Evolutionary conservation across 2,888 invertebrate genomes (phyloP).

Genomic region (Kryphioiulus occultus): DNA sequence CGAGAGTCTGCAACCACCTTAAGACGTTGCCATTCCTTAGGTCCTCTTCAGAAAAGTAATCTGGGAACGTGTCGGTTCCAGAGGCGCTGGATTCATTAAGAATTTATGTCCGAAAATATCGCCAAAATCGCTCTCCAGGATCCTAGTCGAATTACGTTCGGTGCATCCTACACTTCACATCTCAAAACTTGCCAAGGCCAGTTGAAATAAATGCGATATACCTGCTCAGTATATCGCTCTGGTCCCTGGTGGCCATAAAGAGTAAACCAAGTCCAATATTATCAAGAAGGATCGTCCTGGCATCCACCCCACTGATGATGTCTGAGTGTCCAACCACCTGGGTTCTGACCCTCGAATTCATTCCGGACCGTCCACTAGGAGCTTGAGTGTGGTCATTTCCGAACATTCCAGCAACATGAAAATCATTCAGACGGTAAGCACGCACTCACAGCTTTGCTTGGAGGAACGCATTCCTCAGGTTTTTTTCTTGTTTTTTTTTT

Average conservation of each 20-base stretch:
- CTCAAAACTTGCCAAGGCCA: background rate
- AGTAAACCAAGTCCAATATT: background rate
- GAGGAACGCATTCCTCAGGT: background rate
- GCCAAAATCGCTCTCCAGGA: background rate
- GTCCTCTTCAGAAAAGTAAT: background rate
- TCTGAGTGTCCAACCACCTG: background rate
- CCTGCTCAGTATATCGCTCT: background rate
- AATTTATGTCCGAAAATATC: background rate
- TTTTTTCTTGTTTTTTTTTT: background rate
- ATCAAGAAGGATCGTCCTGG: background rate
- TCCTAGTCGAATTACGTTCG: background rate
- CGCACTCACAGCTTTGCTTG: background rate
- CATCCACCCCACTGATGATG: background rate
- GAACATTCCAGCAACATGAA: background rate
- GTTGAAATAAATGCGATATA: background rate
- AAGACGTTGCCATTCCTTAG: too few relatives aligned
- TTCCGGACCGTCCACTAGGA: background rate
- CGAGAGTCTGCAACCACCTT: background rate
- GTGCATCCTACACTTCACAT: background rate
- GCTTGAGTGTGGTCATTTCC: background rate
- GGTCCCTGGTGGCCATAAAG: background rate
- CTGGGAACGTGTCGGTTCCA: background rate
- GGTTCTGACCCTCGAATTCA: background rate
- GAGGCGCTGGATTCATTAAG: background rate
- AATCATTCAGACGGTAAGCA: conserved; percentile 8